A percentile compares a stretch with the other conserved stretches of the same genome.
phyloP scores from a whole-genome alignment of 2,888 invertebrate genomes.

The Ischnus inquisitorius region DNA sequence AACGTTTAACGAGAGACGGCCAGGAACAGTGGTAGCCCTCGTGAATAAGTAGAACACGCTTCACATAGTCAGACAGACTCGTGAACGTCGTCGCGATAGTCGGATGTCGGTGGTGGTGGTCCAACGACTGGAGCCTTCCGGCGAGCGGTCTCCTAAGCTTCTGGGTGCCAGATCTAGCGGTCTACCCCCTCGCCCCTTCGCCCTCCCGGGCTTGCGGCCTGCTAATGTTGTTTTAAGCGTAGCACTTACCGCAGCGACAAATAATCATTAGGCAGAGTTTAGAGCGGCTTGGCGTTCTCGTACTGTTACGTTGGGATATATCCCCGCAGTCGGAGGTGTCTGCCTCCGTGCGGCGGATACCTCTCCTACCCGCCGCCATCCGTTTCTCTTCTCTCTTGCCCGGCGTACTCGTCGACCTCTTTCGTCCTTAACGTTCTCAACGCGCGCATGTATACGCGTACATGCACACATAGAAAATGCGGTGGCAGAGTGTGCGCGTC shows the following conservation, averaged over 20 bases:
- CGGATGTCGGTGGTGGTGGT: conserved; percentile 13
- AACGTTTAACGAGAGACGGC: conserved; percentile 26
- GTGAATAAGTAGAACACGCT: conserved; percentile 18
- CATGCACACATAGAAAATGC: neutral
- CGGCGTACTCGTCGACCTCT: conserved; percentile 46
- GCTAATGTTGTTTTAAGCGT: conserved; percentile 82
- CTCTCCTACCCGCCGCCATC: conserved; percentile 18
- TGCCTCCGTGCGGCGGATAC: conserved; percentile 50
- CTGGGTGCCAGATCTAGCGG: conserved; percentile 70
- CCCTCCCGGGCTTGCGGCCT: conserved; percentile 76
- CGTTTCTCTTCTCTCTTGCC: conserved; percentile 1
- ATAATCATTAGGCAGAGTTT: conserved; percentile 83
- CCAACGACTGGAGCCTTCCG: conserved; percentile 36
- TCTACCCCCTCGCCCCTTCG: conserved; percentile 39
- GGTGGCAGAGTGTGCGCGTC: conserved; percentile 4
- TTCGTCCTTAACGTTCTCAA: conserved; percentile 32
- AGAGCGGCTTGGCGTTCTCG: conserved; percentile 74
- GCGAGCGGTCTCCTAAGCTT: conserved; percentile 71
- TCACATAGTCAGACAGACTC: conserved; percentile 14
- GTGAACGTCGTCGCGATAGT: conserved; percentile 14
- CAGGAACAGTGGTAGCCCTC: conserved; percentile 6
- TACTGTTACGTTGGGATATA: conserved; percentile 26
- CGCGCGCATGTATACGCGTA: neutral
- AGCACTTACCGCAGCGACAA: conserved; percentile 82
- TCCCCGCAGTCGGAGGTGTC: conserved; percentile 59